phyloP scores from a whole-genome alignment of 1,140 invertebrate genomes.

The Melipona quadrifasciata region DNA sequence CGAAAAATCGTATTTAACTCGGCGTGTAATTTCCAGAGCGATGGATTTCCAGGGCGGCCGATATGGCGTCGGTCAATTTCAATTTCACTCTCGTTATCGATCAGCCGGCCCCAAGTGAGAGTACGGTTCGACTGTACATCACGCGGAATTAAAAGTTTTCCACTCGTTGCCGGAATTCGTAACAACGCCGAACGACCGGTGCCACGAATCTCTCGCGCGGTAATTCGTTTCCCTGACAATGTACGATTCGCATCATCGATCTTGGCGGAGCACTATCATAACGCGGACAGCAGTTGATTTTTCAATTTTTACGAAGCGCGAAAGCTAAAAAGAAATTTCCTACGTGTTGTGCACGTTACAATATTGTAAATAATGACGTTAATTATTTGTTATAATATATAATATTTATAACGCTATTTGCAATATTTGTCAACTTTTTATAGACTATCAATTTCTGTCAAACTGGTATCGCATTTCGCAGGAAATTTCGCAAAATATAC shows the following conservation, averaged over 20 bases:
- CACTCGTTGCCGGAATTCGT: constrained; percentile 49
- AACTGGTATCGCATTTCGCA: too few relatives aligned
- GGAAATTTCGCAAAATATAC: too few relatives aligned
- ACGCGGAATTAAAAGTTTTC: constrained; percentile 63
- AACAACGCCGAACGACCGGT: constrained; percentile 33
- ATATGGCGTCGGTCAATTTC: constrained; percentile 50
- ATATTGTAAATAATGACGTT: too few relatives aligned
- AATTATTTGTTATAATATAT: too few relatives aligned
- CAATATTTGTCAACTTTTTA: too few relatives aligned
- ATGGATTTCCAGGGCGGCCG: constrained; percentile 19
- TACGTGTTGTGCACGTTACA: too few relatives aligned
- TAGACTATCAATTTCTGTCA: too few relatives aligned
- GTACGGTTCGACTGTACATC: constrained; percentile 42
- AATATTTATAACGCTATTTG: too few relatives aligned
- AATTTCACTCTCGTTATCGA: constrained; percentile 68
- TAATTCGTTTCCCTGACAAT: constrained; percentile 7
- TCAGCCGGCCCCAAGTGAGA: constrained; percentile 47
- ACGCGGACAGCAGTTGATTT: too few relatives aligned
- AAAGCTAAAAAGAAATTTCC: too few relatives aligned
- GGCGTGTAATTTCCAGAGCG: constrained; percentile 14
- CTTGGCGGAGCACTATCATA: too few relatives aligned
- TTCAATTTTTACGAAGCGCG: too few relatives aligned
- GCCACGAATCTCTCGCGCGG: not conserved
- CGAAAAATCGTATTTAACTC: constrained; percentile 43
- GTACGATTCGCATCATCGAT: not conserved